Evolutionary conservation across 2,888 invertebrate genomes (phyloP).

Genomic region (Drosophila macrospina): DNA sequence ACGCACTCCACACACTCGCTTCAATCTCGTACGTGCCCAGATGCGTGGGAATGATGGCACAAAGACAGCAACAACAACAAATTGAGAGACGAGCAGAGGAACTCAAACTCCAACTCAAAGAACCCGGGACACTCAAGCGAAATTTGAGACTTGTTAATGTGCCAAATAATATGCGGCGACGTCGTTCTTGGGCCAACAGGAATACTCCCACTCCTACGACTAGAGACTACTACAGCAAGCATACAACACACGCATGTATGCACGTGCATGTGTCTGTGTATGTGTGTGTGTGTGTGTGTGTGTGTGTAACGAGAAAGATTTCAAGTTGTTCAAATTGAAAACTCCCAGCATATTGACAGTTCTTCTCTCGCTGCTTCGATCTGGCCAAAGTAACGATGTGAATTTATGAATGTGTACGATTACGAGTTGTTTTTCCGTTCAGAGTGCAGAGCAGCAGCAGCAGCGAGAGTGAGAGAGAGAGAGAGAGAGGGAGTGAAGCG

Average conservation of each 20-base stretch:
- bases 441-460: constrained; percentile 36
- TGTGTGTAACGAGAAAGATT: not conserved
- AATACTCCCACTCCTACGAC: constrained; percentile 15
- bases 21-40: constrained; percentile 79
- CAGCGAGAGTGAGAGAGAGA: constrained; percentile 11
- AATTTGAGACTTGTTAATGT: constrained; percentile 81
- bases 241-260: not conserved
- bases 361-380: constrained; percentile 14
- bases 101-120: constrained; percentile 22
- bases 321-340: constrained; percentile 59
- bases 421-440: constrained; percentile 45
- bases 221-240: not conserved
- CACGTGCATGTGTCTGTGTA: too few relatives aligned
- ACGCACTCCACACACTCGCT: constrained; percentile 40
- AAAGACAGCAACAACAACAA: constrained; percentile 33
- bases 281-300: too few relatives aligned
- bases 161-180: constrained; percentile 75
- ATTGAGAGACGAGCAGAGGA: constrained; percentile 28
- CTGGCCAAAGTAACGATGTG: constrained; percentile 53
- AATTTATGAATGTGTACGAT: constrained; percentile 80
- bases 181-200: constrained; percentile 43
- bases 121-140: constrained; percentile 52
- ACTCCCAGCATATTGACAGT: constrained; percentile 55
- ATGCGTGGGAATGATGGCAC: constrained; percentile 80
- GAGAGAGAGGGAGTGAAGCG: not conserved